These are phyloP conservation scores for Etheostoma spectabile DNA, from an alignment of 2,113 vertebrate species.

Conservation along the genomic window DNA sequence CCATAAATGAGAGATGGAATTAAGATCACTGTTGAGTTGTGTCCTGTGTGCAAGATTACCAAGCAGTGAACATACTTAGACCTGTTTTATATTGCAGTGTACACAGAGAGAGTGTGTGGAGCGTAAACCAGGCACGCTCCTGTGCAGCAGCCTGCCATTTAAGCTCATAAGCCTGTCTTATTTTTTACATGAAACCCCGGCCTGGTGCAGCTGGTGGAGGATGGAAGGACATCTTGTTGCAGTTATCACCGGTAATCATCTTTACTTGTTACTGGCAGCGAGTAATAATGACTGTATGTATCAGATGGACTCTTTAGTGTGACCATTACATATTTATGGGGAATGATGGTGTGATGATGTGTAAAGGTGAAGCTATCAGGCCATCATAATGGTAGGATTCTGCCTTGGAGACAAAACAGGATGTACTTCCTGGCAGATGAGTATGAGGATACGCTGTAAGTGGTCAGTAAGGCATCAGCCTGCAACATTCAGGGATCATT, in stretches of 20 bases:
- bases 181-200: neutral
- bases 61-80: neutral
- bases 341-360: constrained; percentile 26
- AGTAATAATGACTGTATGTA: constrained; percentile 30
- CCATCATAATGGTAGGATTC: neutral
- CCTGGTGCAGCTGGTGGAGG: neutral
- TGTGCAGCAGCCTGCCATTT: constrained; percentile 17
- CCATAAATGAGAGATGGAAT: neutral
- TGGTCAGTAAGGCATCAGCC: constrained; percentile 11
- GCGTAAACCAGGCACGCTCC: neutral
- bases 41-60: neutral
- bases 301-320: constrained; percentile 39
- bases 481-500: neutral
- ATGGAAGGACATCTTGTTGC: neutral
- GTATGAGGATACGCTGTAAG: neutral
- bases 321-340: constrained; percentile 65
- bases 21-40: neutral
- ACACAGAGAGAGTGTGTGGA: neutral
- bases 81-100: neutral
- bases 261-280: constrained; percentile 13
- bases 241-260: constrained; percentile 40
- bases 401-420: constrained; percentile 17
- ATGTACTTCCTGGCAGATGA: constrained; percentile 42
- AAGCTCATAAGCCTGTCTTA: constrained; percentile 25
- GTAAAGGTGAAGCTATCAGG: constrained; percentile 32